These are phyloP conservation scores for Dolomedes plantarius DNA, from an alignment of 2,888 invertebrate genomes.

Conservation along the genomic window DNA sequence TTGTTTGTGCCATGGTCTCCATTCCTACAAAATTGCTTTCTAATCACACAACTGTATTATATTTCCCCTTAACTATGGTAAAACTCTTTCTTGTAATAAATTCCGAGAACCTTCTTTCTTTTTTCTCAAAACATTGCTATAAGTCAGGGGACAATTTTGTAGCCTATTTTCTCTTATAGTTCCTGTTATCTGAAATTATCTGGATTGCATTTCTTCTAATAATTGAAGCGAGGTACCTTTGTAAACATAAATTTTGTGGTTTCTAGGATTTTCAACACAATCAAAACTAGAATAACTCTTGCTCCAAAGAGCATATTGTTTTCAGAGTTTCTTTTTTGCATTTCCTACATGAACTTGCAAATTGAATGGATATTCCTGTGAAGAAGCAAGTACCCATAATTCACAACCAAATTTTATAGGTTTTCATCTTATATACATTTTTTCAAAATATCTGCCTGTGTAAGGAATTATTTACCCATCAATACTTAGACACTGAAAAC, in stretches of 20 bases:
- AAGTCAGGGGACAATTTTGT: too few relatives aligned
- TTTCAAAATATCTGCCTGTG: constrained; percentile 5
- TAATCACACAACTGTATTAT: background rate
- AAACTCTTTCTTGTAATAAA: too few relatives aligned
- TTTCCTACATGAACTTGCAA: constrained; percentile 2
- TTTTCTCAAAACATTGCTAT: background rate
- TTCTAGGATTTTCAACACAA: background rate
- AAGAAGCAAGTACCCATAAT: constrained; percentile 20
- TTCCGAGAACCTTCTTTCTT: background rate
- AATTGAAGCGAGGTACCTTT: background rate
- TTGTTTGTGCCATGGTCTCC: too few relatives aligned
- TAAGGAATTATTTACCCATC: constrained; percentile 3
- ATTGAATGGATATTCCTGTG: constrained; percentile 11
- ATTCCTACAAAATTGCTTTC: constrained; percentile 5
- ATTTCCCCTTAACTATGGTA: background rate
- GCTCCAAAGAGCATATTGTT: constrained; percentile 3
- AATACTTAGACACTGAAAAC: constrained; percentile 1
- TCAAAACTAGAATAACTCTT: constrained; percentile 1
- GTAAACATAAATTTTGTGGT: background rate
- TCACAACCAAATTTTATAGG: constrained; percentile 8
- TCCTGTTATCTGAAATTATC: background rate
- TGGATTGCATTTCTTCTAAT: background rate
- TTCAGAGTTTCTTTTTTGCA: background rate
- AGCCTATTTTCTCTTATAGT: background rate
- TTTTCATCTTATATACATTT: constrained; percentile 19